A percentile compares a stretch with the other conserved stretches of the same genome.
These are phyloP conservation scores for Herpailurus yagouaroundi DNA, from an alignment of 2,113 vertebrate species.

Conservation along the genomic window DNA sequence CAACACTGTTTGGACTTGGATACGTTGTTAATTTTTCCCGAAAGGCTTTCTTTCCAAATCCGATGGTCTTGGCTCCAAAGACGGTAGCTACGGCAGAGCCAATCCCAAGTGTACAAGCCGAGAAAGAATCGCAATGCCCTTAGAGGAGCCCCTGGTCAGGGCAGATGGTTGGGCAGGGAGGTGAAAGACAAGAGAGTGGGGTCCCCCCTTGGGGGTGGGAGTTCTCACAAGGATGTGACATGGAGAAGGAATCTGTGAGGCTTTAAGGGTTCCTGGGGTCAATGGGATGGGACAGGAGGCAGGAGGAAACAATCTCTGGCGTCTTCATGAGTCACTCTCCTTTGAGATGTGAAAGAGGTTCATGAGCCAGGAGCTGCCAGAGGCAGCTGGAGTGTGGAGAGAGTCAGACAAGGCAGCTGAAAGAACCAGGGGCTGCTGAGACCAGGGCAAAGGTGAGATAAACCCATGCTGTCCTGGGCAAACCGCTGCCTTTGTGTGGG, in stretches of 20 bases:
- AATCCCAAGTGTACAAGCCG: background rate
- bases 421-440: background rate
- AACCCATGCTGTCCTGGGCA: background rate
- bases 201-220: accelerated
- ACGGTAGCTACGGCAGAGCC: background rate
- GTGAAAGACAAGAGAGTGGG: background rate
- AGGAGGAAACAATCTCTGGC: background rate
- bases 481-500: background rate
- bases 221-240: background rate
- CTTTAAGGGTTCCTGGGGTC: background rate
- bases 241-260: background rate
- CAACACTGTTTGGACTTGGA: background rate
- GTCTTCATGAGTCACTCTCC: background rate
- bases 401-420: background rate
- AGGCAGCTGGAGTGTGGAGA: background rate
- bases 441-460: background rate
- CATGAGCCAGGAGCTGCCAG: accelerated
- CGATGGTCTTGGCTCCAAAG: background rate
- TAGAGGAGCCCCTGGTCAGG: background rate
- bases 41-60: slow-evolving; percentile 18
- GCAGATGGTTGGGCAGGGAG: background rate
- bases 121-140: background rate
- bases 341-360: background rate
- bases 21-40: background rate
- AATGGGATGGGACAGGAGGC: background rate